These are phyloP conservation scores for Prenolepis imparis DNA, from an alignment of 2,888 invertebrate species.

Conservation along the genomic window DNA sequence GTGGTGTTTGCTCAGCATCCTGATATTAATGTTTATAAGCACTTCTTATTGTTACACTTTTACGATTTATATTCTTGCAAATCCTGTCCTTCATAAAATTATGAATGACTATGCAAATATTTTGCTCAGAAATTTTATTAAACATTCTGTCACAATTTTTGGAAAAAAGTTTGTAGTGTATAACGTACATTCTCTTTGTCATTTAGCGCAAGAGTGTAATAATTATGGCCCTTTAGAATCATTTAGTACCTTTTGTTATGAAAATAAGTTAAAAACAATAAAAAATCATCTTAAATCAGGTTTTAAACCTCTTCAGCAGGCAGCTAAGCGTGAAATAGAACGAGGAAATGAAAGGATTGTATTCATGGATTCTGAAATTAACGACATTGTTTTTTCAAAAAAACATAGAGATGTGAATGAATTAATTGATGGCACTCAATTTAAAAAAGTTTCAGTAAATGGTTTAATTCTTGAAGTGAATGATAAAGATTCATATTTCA, in stretches of 20 bases:
- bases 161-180: slow-evolving; percentile 11
- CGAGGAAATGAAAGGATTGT: slow-evolving; percentile 14
- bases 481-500: slow-evolving; percentile 12
- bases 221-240: not conserved
- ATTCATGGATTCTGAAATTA: slow-evolving; percentile 14
- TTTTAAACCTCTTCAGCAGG: slow-evolving; percentile 25
- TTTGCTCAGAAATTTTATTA: slow-evolving; percentile 13
- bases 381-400: slow-evolving; percentile 25
- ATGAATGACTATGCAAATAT: slow-evolving; percentile 6
- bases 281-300: slow-evolving; percentile 14
- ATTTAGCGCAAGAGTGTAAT: slow-evolving; percentile 11
- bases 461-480: slow-evolving; percentile 5
- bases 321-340: slow-evolving; percentile 30
- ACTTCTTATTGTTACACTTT: slow-evolving; percentile 11
- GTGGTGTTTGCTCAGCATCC: not conserved
- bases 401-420: slow-evolving; percentile 25
- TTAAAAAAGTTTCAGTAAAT: slow-evolving; percentile 21
- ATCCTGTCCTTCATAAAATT: slow-evolving; percentile 3
- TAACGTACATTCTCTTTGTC: slow-evolving; percentile 19
- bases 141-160: slow-evolving; percentile 17
- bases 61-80: slow-evolving; percentile 18
- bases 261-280: slow-evolving; percentile 23
- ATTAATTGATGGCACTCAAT: slow-evolving; percentile 13
- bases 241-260: slow-evolving; percentile 29
- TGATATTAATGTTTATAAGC: slow-evolving; percentile 25